Evolutionary conservation across 2,888 invertebrate species (phyloP), one percentile per base, ranked within the genome.

Genomic region (Hemistola chrysoprasaria): DNA sequence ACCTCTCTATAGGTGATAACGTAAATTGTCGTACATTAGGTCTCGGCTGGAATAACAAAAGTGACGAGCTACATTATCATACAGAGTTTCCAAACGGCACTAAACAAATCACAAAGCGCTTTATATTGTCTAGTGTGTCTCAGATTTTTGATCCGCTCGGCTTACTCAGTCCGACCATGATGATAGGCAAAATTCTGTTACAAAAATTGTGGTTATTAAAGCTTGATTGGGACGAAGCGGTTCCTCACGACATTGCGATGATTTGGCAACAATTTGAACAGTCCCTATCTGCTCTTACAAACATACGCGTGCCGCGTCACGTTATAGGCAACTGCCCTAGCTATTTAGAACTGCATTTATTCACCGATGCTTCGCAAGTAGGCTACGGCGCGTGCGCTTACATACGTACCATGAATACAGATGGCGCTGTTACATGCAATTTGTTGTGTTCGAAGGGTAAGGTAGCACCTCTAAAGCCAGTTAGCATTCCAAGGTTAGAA

Each of bases 81-180:
- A 37, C 29, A 1, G 22, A 40, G 1, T 6, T 49, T 7, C 22
- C 44, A 22, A 6, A 22, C 5, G 7, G n/a, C 25, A 9, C n/a
- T 7, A 6, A 20, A 1, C n/a, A n/a, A n/a, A n/a, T 46, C 5
- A 43, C 42, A 7, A 53, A 53, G 25, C 34, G 53, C 0, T 3
- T n/a, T 11, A 48, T 56, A 4, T 9, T 53, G 8, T 56, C 50
- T 6, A 16, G 20, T 6, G 20, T 44, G 6, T 38, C 43, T 0
- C 40, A 52, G 36, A 46, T 52, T 6, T 48, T 35, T 22, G 48
- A 52, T 21, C 51, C 51, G 1, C 9, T 46, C 8, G 47, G 48
- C 2, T 7, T 52, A 6, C 27, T 52, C 2, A 16, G 35, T 9
- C 45, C 47, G 0, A 10, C 28, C n/a, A 33, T 35, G 3, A 27